Conservation (phyloP, 2,888 invertebrate species). For the Orthonevra nobilis region DNA sequence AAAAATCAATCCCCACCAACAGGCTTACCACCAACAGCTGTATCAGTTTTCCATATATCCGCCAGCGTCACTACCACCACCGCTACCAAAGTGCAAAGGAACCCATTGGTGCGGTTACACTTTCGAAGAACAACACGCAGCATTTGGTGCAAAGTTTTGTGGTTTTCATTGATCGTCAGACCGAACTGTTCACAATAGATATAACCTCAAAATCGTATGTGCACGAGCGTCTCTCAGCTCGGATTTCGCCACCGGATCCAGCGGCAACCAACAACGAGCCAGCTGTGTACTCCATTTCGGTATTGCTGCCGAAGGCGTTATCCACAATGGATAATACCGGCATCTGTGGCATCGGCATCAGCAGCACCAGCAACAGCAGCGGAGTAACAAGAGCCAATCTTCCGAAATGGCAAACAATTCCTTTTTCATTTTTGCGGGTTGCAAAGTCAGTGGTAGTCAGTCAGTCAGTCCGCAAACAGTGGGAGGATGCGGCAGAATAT, state of each 20-base stretch:
- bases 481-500: slow-evolving; percentile 67
- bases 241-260: slow-evolving; percentile 59
- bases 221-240: slow-evolving; percentile 39
- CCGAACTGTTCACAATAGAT: slow-evolving; percentile 40
- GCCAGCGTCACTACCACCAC: slow-evolving; percentile 4
- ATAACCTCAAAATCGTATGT: slow-evolving; percentile 13
- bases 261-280: slow-evolving; percentile 59
- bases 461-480: slow-evolving; percentile 22
- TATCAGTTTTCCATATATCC: slow-evolving; percentile 3
- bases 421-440: slow-evolving; percentile 52
- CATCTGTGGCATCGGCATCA: slow-evolving; percentile 45
- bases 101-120: slow-evolving; percentile 53
- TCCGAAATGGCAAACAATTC: slow-evolving; percentile 61
- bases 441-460: slow-evolving; percentile 19
- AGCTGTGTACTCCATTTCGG: slow-evolving; percentile 36
- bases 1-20: background rate
- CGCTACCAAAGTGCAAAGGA: slow-evolving; percentile 41
- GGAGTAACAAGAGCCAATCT: slow-evolving; percentile 60
- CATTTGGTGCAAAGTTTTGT: slow-evolving; percentile 66
- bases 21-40: slow-evolving; percentile 11
- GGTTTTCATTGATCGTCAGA: slow-evolving; percentile 65
- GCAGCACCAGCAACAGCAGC: slow-evolving; percentile 34
- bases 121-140: slow-evolving; percentile 58
- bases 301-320: slow-evolving; percentile 67
- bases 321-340: slow-evolving; percentile 65